Base-by-base conservation (phyloP, 2,797 vertebrate species). In the Coreius guichenoti region DNA sequence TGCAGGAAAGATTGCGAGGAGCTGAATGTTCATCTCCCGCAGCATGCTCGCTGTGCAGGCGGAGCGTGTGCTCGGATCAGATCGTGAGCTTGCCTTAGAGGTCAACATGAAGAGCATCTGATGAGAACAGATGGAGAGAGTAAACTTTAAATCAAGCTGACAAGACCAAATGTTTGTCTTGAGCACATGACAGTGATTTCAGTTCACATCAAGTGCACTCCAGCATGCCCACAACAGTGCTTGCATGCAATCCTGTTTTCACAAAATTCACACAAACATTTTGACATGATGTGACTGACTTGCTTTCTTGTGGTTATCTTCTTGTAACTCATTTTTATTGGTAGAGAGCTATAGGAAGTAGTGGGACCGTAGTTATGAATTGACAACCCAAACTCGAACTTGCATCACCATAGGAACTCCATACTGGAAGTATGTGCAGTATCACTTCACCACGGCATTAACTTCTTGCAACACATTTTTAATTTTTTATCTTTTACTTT, bases 81-180 rank as follows among this genome's bases (percentile, higher is more conserved):
- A 54, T 87, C 63, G 45, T 31, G 81, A 81, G 81, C 87, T 86
- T 82, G 68, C 29, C 36, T 80, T 84, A 36, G 90, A 93, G 92
- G 95, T 94, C 93, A 93, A 86, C 86, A 84, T 81, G 84, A 81
- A 83, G 88, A 90, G 89, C 94, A 95, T 95, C 93, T 96, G 94
- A 96, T 92, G 89, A 85, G 89, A 93, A 92, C 95, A 95, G 94
- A 96, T 95, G 95, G 95, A 93, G 90, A 85, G 74, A 86, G 65
- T 81, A 90, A 89, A 89, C 88, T 90, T 77, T 54, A 89, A 93
- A 93, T 94, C 90, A 90, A 91, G 90, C 90, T 73, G 84, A 92
- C 91, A 91, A 90, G 91, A 90, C 93, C 91, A 91, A 93, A 94
- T 93, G 94, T 91, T 95, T 90, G 86, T 92, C 84, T 86, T 90